Evolutionary conservation across 2,113 vertebrate genomes (phyloP).

Genomic region (Puffinus mauretanicus): DNA sequence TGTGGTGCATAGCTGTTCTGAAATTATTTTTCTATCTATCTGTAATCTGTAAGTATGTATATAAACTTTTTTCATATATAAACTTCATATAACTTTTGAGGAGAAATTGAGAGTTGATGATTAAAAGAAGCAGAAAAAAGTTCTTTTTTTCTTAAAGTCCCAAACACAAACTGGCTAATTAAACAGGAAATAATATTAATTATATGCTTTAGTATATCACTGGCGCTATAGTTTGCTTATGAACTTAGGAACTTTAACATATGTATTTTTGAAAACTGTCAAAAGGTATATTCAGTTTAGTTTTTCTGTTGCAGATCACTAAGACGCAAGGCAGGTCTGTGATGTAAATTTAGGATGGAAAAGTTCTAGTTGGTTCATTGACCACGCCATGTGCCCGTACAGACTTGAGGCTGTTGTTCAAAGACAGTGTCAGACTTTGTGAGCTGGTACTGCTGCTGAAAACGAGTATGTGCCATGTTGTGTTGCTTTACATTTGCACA

Average conservation of each 20-base stretch:
- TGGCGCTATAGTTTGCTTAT: background rate
- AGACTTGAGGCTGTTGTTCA: background rate
- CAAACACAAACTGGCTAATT: background rate
- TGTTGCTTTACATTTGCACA: background rate
- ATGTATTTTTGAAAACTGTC: background rate
- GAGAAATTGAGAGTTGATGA: background rate
- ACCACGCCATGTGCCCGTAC: fast-evolving
- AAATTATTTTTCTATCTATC: background rate
- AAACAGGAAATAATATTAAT: background rate
- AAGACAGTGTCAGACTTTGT: background rate
- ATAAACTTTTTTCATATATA: background rate
- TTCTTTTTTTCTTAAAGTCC: background rate
- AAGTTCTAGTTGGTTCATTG: background rate
- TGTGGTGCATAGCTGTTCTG: background rate
- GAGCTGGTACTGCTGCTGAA: background rate
- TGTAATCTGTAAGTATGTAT: fast-evolving
- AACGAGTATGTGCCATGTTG: background rate
- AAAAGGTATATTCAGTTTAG: background rate
- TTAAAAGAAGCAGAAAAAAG: background rate
- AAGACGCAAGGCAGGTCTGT: background rate
- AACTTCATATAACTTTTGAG: background rate
- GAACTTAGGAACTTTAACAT: background rate
- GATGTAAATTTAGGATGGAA: background rate
- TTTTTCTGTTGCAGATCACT: background rate
- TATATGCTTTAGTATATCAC: background rate